Evolutionary conservation across 2,888 invertebrate species (phyloP), one percentile per base, ranked within the genome.

Genomic region (Cryptocephalus primarius): DNA sequence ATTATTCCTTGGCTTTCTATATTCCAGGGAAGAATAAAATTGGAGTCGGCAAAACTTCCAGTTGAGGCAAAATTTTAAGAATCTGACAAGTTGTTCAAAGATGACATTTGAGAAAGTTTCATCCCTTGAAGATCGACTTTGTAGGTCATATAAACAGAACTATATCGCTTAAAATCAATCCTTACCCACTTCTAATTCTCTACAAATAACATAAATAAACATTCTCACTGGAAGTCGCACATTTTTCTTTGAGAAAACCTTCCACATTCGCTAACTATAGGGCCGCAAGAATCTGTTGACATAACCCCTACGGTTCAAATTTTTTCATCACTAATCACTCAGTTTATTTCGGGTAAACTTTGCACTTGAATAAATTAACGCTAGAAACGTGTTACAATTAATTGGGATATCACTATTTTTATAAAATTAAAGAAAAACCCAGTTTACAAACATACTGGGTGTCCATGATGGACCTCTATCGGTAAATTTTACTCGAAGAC

Each of bases 361-460:
- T 42, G 47, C 51, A 52, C 48, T 46, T 38, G 45, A 48, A 48
- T 49, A 47, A 54, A 47, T 53, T 50, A 40, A 50, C 41, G 47
- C 47, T 49, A 48, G 45, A 52, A 52, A 53, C 44, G 40, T 52
- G 50, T 46, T 44, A 51, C 52, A 48, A 57, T 52, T 53, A 54
- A 46, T 46, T 47, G 41, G 48, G 49, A 55, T 59, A 57, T 60
- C 56, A 55, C 55, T 61, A 63, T 64, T 65, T 43, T 65, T 64
- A 60, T 58, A 63, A 70, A 70, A 68, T 66, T 71, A 64, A 63
- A 66, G 67, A 66, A 69, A 69, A 69, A 64, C 68, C 70, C 71
- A 72, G 71, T 72, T 72, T 72, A 72, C 71, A 72, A 72, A 72
- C 72, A 72, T 70, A 71, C 70, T 70, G 68, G 66, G 65, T 65